A percentile compares a stretch with the other conserved stretches of the same genome.
Conservation (phyloP, 2,888 invertebrate species). For the Rhaphigaster nebulosa region DNA sequence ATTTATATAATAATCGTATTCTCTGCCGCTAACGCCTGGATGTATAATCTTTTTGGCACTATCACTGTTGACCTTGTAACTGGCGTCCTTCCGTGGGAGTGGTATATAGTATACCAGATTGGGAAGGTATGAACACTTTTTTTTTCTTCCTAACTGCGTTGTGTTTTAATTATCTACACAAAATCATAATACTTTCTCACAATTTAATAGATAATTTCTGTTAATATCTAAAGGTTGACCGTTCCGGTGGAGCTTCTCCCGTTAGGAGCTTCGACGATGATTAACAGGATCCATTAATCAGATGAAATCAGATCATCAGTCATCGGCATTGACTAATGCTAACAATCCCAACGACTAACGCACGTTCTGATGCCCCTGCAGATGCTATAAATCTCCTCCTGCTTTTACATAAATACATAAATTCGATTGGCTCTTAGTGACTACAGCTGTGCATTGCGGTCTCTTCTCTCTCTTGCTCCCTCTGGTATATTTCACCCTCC, state of each 20-base stretch:
- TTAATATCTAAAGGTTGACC: not conserved
- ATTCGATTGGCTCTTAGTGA: slow-evolving; percentile 3
- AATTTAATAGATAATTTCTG: not conserved
- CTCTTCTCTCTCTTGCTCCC: not conserved
- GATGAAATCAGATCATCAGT: not conserved
- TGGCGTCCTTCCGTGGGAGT: too few species aligned
- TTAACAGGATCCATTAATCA: not conserved
- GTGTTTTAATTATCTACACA: not conserved
- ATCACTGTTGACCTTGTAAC: too few species aligned
- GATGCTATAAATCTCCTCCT: not conserved
- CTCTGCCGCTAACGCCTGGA: too few species aligned
- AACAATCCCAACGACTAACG: slow-evolving; percentile 5
- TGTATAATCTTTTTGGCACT: too few species aligned
- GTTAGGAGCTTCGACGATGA: not conserved
- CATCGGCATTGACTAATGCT: slow-evolving; percentile 16
- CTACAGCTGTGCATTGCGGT: slow-evolving; percentile 4
- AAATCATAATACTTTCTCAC: not conserved
- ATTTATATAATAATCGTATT: too few species aligned
- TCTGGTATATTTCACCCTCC: not conserved
- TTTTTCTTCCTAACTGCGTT: not conserved
- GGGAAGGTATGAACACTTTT: too few species aligned
- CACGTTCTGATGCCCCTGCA: not conserved
- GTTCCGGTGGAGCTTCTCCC: not conserved
- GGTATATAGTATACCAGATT: too few species aligned
- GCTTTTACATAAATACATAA: slow-evolving; percentile 43